These are phyloP conservation scores for Pachypanchax playfairii DNA, from an alignment of 2,113 vertebrate species.

Conservation along the genomic window DNA sequence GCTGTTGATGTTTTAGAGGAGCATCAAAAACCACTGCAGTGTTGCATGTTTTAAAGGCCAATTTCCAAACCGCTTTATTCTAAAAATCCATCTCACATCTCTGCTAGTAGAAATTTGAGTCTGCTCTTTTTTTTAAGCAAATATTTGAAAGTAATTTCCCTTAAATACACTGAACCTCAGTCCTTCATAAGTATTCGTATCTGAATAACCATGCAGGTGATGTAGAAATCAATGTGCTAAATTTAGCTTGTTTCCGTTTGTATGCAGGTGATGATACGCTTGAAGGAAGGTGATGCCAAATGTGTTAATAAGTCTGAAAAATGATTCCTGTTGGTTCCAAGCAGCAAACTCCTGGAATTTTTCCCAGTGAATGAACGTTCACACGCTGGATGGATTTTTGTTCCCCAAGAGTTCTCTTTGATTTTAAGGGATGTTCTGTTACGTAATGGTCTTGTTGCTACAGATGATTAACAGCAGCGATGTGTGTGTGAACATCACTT, in stretches of 20 bases:
- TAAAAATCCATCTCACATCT: too few species aligned
- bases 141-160: too few species aligned
- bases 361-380: conserved; percentile 32
- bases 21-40: too few species aligned
- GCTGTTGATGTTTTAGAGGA: too few species aligned
- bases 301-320: conserved; percentile 25
- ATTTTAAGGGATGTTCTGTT: conserved; percentile 28
- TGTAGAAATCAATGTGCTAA: neutral
- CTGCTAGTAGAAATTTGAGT: too few species aligned
- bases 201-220: too few species aligned
- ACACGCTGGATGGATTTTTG: conserved; percentile 20
- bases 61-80: too few species aligned
- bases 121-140: too few species aligned
- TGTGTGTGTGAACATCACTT: conserved; percentile 23
- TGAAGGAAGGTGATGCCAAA: too few species aligned
- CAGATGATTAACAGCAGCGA: conserved; percentile 38
- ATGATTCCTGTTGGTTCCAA: neutral
- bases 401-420: conserved; percentile 5
- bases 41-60: too few species aligned
- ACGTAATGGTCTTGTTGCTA: conserved; percentile 35
- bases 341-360: conserved; percentile 15
- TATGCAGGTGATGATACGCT: neutral
- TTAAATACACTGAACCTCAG: too few species aligned
- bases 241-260: neutral
- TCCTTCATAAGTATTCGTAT: too few species aligned